Evolutionary conservation across 2,113 vertebrate genomes (phyloP), one percentile per base, ranked within the genome.

Genomic region (Nicator chloris): DNA sequence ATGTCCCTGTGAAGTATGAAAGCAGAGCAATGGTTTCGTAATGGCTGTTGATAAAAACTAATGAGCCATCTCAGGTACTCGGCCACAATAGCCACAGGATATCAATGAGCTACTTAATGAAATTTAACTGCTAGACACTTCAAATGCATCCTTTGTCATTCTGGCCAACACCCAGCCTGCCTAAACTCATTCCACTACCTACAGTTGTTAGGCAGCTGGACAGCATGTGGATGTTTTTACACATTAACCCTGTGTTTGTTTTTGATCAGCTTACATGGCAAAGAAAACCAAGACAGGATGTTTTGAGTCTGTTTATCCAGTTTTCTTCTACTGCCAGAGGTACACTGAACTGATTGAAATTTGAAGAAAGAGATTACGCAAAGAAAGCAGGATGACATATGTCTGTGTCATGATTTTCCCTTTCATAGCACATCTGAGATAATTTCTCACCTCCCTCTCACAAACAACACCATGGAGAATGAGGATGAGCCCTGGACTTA

Each of bases 1-100:
- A 81, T 2, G 26, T 69, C 11, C 39, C 50, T 60, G 27, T 7
- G 3, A 91, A 89, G 89, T 71, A 86, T 44, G 86, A 91, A 95
- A 89, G 61, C 47, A 68, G 88, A 9, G 7, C 85, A 78, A 37
- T 50, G 57, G 75, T 96, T 95, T 91, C 72, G 47, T 95, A 93
- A 96, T 77, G 73, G 57, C 61, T 92, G 90, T 92, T 96, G 94
- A 92, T 94, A 91, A 90, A 94, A 96, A 89, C 61, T 91, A 95
- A 95, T 88, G 94, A 95, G 88, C 75, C 33, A 1, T 91, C 8
- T 3, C 79, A 69, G 63, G 81, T 79, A 70, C 65, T 83, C 65
- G 77, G 81, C 39, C 56, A n/a, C 88, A 84, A 31, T 45, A 66
- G 21, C 39, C 79, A 42, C 23, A 4, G 73, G 92, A 27, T 90